These are phyloP conservation scores for Steatocranus sp. DNA, from an alignment of 2,797 vertebrate genomes.

Conservation along the genomic window DNA sequence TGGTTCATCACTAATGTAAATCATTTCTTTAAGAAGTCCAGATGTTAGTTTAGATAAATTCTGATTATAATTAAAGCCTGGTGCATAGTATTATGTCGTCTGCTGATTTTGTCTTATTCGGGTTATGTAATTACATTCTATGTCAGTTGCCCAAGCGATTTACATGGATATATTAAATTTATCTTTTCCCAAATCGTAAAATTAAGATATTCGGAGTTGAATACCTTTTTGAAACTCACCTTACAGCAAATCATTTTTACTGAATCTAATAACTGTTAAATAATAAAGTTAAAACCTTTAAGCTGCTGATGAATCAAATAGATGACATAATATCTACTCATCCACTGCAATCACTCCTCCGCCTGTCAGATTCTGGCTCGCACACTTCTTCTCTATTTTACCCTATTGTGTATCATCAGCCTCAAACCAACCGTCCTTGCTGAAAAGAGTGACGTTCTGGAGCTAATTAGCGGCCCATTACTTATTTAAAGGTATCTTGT, in stretches of 20 bases:
- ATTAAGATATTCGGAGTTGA: neutral
- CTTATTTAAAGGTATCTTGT: conserved; percentile 75
- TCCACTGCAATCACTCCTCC: neutral
- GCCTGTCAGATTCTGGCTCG: neutral
- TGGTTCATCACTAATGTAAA: neutral
- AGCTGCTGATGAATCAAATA: neutral
- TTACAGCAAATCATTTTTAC: neutral
- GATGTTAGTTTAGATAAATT: conserved; percentile 1
- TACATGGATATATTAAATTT: neutral
- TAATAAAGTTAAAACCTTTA: neutral
- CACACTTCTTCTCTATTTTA: neutral
- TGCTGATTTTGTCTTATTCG: neutral
- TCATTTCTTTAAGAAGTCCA: neutral
- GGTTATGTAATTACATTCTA: conserved; percentile 11
- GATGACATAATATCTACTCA: neutral
- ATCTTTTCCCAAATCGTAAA: neutral
- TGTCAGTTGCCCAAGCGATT: neutral
- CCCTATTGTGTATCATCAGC: neutral
- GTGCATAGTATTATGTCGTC: conserved; percentile 7
- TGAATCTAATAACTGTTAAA: neutral
- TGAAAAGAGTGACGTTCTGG: conserved; percentile 30
- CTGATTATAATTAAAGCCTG: neutral
- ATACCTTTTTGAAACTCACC: neutral
- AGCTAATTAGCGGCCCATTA: conserved; percentile 65
- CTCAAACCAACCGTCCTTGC: conserved; percentile 8